Evolutionary conservation across 2,797 vertebrate genomes (phyloP), one percentile per base, ranked within the genome.

Genomic region (Lates japonicus): DNA sequence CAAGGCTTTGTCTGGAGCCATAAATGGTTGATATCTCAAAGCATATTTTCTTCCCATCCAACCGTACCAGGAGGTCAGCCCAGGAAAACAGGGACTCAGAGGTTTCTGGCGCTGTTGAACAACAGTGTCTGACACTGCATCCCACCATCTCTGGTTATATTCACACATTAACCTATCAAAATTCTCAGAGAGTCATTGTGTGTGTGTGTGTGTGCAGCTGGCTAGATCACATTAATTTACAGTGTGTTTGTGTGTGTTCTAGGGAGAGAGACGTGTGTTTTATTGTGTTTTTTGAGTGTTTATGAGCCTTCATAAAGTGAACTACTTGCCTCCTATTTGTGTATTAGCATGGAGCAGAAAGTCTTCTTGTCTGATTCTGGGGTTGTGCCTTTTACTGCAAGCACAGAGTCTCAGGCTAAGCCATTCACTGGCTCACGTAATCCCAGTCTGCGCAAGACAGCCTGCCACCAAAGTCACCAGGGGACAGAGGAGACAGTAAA

Each of bases 11-110:
- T 81, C 81, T 84, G 84, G 81, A 88, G 87, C 89, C 88, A 80
- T 80, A 89, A 88, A 85, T 76, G 83, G 86, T 87, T 86, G 62
- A 89, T 92, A 91, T 93, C 92, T 92, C 78, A 25, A 66, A 84
- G 69, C 70, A 68, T 86, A 63, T 87, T 91, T 90, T 87, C 80
- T 25, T 84, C 54, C 29, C 41, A 70, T 82, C 48, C 29, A 42
- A 62, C 51, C 37, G 25, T 84, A 84, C 81, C 78, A 88, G 64
- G 78, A 90, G 89, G 88, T 92, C 88, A 90, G 83, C 68, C 81
- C 68, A 89, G 76, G 60, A 86, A 86, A 93, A 90, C 82, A 90
- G 29, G 74, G 82, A 78, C 76, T 79, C 19, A 0, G 63, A 80
- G 66, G 62, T 80, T 84, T 79, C 2, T 80, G 75, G 59, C 75